phyloP scores from a whole-genome alignment of 2,797 vertebrate genomes.

The Glossophaga mutica region DNA sequence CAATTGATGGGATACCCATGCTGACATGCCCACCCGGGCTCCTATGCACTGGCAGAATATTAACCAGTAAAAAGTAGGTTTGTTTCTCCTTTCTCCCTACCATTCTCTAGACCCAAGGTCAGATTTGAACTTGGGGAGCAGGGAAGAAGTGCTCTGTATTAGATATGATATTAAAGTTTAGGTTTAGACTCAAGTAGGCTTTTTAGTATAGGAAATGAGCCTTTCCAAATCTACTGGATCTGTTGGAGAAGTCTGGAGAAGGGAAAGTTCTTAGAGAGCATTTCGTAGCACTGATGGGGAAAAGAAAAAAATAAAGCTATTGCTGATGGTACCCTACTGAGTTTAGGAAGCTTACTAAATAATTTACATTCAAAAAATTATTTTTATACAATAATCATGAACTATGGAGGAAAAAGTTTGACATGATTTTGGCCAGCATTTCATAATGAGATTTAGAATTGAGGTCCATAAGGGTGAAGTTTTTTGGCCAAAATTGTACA shows the following conservation, averaged over 20 bases:
- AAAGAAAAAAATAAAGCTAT: not conserved
- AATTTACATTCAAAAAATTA: not conserved
- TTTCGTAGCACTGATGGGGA: not conserved
- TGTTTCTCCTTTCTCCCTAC: not conserved
- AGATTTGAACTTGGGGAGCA: not conserved
- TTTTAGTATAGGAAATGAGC: not conserved
- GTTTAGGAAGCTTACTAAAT: not conserved
- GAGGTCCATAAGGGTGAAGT: not conserved
- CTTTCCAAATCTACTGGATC: not conserved
- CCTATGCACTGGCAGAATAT: not conserved
- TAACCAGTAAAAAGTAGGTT: not conserved
- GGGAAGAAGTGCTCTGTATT: not conserved
- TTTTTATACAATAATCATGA: not conserved
- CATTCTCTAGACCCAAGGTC: not conserved
- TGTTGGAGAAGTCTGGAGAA: not conserved
- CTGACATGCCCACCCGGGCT: not conserved
- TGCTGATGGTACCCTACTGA: not conserved
- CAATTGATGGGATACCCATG: fast-evolving
- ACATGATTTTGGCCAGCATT: not conserved
- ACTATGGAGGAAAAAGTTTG: not conserved
- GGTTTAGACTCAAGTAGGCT: not conserved
- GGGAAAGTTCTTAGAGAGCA: not conserved
- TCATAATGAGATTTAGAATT: not conserved
- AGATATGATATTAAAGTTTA: not conserved
- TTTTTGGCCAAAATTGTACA: not conserved